Evolutionary conservation across 2,797 vertebrate genomes (phyloP), one percentile per base, ranked within the genome.

Genomic region (Danio tinwini): DNA sequence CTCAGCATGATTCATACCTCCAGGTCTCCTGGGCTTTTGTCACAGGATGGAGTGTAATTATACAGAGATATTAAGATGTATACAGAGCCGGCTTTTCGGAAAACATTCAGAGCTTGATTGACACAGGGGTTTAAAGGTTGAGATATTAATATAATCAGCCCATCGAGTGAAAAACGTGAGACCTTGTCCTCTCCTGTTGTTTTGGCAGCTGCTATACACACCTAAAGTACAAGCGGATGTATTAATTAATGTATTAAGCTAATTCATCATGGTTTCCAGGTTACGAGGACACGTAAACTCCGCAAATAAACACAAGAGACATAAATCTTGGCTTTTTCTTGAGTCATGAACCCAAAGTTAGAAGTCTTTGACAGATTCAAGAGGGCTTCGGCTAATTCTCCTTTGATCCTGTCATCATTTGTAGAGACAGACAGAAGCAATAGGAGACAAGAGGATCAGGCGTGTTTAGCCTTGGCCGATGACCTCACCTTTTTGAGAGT

Each of bases 191-290:
- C 82, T 39, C 11, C 50, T 85, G 80, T 81, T 71, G 80, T 81
- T 80, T 78, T 83, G 85, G 76, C 78, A 74, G 82, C 74, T 77
- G 69, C 44, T 90, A 90, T 90, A 91, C 90, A 87, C 88, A 84
- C 87, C 44, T 77, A 81, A 90, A 90, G 89, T 91, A 87, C 86
- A 91, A 90, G 90, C 77, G 89, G 90, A 91, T 88, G 84, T 86
- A 89, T 90, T 92, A 89, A 90, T 90, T n/a, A n/a, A n/a, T n/a
- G 49, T 6, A 50, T 3, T 12, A 91, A 90, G 90, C 89, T 87
- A 83, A 87, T 87, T 85, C 81, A 88, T 89, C 84, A 89, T 88
- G 45, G 83, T 85, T 82, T 85, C 84, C 82, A 82, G 81, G 83
- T 76, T 81, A 88, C 83, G 16, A 58, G 74, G 52, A 49, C 71